Conservation (phyloP, 2,888 invertebrate species). For the Rotaria sp. region DNA sequence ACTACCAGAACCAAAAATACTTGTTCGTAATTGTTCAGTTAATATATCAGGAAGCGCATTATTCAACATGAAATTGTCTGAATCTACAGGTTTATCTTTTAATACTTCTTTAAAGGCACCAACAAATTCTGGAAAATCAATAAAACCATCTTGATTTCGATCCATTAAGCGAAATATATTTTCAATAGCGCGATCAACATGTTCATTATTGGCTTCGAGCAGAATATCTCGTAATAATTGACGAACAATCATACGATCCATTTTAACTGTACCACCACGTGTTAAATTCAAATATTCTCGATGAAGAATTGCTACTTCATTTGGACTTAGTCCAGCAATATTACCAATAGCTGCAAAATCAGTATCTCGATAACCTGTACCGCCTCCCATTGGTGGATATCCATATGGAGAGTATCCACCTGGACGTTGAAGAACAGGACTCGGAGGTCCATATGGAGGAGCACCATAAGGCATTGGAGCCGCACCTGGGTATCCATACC, state of each 20-base stretch:
- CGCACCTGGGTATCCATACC: too few relatives aligned
- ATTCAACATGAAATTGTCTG: background rate
- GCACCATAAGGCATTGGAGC: background rate
- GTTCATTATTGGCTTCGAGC: background rate
- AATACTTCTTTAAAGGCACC: conserved; percentile 29
- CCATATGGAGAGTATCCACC: background rate
- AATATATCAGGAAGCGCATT: background rate
- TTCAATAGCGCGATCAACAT: conserved; percentile 29
- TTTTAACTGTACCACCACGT: conserved; percentile 14
- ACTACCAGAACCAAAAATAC: background rate
- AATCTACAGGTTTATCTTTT: background rate
- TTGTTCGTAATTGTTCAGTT: background rate
- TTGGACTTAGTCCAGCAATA: background rate
- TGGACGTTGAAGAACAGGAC: background rate
- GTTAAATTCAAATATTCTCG: conserved; percentile 24
- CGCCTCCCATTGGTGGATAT: background rate
- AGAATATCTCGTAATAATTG: background rate
- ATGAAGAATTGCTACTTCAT: background rate
- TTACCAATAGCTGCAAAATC: background rate
- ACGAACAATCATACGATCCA: conserved; percentile 10
- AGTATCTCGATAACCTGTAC: background rate
- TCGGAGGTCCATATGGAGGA: background rate
- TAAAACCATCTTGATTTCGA: conserved; percentile 9
- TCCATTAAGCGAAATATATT: background rate
- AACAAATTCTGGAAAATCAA: conserved; percentile 30